Percentiles rank a stretch among this genome's conserved stretches.
Conservation (phyloP, 2,888 invertebrate genomes). For the Mythimna lalbum region DNA sequence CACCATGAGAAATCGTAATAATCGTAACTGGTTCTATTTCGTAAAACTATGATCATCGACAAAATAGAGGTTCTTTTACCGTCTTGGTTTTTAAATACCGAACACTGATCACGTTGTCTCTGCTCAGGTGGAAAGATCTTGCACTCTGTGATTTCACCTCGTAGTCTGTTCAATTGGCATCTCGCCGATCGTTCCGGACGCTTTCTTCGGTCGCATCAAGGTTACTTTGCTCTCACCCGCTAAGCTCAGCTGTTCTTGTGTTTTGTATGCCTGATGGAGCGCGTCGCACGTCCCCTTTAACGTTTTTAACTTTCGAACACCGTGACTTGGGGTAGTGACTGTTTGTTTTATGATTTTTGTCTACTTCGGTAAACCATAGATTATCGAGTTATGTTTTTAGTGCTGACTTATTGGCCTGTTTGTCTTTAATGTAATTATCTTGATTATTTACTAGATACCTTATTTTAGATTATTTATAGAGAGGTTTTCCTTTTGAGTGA, state of each 20-base stretch:
- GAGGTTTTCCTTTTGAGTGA: no score
- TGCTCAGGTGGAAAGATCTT: slow-evolving; percentile 59
- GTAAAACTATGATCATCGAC: slow-evolving; percentile 16
- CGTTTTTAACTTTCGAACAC: slow-evolving; percentile 72
- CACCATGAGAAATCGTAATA: slow-evolving; percentile 34
- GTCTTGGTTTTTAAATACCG: slow-evolving; percentile 46
- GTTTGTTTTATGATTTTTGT: slow-evolving; percentile 30
- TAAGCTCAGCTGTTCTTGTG: slow-evolving; percentile 63
- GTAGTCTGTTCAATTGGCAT: slow-evolving; percentile 80
- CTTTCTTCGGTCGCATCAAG: slow-evolving; percentile 86
- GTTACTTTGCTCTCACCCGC: slow-evolving; percentile 82
- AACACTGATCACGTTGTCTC: slow-evolving; percentile 60
- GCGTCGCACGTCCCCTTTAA: slow-evolving; percentile 68
- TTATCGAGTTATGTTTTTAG: background rate
- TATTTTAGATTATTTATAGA: no score
- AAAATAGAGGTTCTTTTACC: slow-evolving; percentile 26
- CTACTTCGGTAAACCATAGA: background rate
- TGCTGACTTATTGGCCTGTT: background rate
- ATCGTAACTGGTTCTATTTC: slow-evolving; percentile 41
- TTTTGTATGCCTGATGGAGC: slow-evolving; percentile 72
- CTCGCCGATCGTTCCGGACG: slow-evolving; percentile 78
- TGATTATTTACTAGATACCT: no score
- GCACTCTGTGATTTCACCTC: slow-evolving; percentile 73
- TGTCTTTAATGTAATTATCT: no score
- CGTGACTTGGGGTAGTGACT: slow-evolving; percentile 23